These are phyloP conservation scores for Suillia variegata DNA, from an alignment of 2,888 invertebrate species.

Conservation along the genomic window DNA sequence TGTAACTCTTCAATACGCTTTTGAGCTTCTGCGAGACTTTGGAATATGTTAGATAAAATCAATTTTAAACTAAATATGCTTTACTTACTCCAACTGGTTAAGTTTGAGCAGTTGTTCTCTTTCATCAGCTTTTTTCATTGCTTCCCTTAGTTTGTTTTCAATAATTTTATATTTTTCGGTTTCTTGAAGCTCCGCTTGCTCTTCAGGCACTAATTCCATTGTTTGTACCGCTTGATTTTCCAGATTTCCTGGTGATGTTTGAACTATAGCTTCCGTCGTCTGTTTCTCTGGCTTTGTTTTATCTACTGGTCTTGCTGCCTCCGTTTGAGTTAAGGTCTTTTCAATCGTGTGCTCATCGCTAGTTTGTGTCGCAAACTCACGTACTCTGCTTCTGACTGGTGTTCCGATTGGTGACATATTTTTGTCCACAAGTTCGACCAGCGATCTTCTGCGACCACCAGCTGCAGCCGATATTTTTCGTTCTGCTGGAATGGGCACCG, in stretches of 20 bases:
- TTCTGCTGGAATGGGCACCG: conserved; percentile 39
- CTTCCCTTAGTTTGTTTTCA: conserved; percentile 34
- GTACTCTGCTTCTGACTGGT: conserved; percentile 32
- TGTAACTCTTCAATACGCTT: conserved; percentile 45
- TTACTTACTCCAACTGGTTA: conserved; percentile 42
- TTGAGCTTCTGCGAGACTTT: conserved; percentile 45
- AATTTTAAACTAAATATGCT: background rate
- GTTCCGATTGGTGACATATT: conserved; percentile 51
- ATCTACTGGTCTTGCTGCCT: conserved; percentile 3
- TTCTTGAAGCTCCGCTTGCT: conserved; percentile 22
- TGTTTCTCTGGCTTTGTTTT: conserved; percentile 1
- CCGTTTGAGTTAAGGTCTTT: background rate
- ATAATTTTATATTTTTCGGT: conserved; percentile 11
- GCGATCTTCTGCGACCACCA: background rate
- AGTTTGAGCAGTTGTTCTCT: conserved; percentile 29
- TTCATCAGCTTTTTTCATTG: conserved; percentile 34
- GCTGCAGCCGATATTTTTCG: conserved; percentile 30
- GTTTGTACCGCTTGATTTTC: conserved; percentile 30
- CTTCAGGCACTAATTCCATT: conserved; percentile 21
- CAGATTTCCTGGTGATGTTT: conserved; percentile 17
- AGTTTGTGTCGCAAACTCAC: conserved; percentile 27
- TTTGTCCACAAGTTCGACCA: conserved; percentile 43
- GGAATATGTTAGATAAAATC: background rate
- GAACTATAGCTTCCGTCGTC: conserved; percentile 28
- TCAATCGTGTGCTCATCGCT: background rate